Conservation (phyloP, 2,113 vertebrate species). For the Phrynosoma blainvillii region DNA sequence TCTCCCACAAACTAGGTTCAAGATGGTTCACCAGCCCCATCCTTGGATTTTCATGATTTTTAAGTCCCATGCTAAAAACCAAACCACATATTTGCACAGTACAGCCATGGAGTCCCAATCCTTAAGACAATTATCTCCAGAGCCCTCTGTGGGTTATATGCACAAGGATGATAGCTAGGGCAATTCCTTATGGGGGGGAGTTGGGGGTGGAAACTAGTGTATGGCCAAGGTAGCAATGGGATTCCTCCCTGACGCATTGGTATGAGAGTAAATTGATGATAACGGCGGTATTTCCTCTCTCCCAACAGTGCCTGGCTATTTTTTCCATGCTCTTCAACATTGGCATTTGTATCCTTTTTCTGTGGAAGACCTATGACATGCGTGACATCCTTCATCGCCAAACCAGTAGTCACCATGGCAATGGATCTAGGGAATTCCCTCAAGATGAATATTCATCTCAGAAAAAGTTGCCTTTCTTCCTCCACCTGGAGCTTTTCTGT, state of each 20-base stretch:
- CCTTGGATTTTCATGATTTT: no score
- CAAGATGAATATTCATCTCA: not conserved
- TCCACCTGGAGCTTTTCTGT: conserved; percentile 61
- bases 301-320: conserved; percentile 50
- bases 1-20: not conserved
- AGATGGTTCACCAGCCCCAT: not conserved
- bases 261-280: not conserved
- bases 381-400: no score
- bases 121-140: no score
- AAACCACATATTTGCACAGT: no score
- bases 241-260: fast-evolving
- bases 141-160: not conserved
- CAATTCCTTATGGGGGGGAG: not conserved
- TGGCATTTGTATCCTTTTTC: conserved; percentile 61
- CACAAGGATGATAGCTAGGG: not conserved
- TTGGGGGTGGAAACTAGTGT: no score
- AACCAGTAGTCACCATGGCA: no score
- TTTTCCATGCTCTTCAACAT: conserved; percentile 62
- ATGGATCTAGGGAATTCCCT: no score
- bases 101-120: not conserved
- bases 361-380: conserved; percentile 20
- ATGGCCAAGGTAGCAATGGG: not conserved
- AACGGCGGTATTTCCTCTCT: not conserved
- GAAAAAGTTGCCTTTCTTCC: conserved; percentile 22
- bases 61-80: no score